These are phyloP conservation scores for Heliconius nattereri DNA, from an alignment of 1,140 invertebrate genomes.

Conservation along the genomic window DNA sequence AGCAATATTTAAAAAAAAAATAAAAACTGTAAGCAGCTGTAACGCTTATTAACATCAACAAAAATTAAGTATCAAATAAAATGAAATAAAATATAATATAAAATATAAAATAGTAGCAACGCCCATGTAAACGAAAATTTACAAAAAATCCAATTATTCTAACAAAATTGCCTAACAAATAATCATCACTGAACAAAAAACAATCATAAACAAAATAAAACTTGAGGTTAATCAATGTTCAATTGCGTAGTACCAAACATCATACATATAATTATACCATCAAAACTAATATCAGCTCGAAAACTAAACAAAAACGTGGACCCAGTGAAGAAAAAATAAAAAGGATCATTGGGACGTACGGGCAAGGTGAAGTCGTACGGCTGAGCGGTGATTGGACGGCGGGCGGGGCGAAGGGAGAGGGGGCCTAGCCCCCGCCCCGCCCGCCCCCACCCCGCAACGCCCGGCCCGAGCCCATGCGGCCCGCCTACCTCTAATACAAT, in stretches of 20 bases:
- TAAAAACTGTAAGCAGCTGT: too few species aligned
- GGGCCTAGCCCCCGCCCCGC: conserved; percentile 54
- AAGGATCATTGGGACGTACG: conserved; percentile 69
- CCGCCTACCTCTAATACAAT: conserved; percentile 50
- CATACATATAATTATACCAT: conserved; percentile 21
- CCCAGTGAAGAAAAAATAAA: conserved; percentile 62
- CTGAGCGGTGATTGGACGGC: conserved; percentile 56
- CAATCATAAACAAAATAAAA: neutral
- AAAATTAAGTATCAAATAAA: too few species aligned
- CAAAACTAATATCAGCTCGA: conserved; percentile 33
- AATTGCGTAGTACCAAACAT: neutral
- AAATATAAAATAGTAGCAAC: too few species aligned
- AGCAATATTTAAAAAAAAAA: too few species aligned
- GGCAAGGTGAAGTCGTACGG: conserved; percentile 70
- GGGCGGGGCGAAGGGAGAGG: conserved; percentile 70
- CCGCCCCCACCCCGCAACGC: conserved; percentile 61
- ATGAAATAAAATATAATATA: too few species aligned
- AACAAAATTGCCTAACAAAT: neutral
- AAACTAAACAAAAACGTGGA: conserved; percentile 57
- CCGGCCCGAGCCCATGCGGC: conserved; percentile 50
- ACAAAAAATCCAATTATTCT: too few species aligned
- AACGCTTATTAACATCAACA: too few species aligned
- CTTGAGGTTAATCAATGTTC: neutral
- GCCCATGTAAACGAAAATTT: too few species aligned
- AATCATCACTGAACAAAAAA: neutral